Evolutionary conservation across 2,888 invertebrate genomes (phyloP), one percentile per base, ranked within the genome.

Genomic region (Xylota segnis): DNA sequence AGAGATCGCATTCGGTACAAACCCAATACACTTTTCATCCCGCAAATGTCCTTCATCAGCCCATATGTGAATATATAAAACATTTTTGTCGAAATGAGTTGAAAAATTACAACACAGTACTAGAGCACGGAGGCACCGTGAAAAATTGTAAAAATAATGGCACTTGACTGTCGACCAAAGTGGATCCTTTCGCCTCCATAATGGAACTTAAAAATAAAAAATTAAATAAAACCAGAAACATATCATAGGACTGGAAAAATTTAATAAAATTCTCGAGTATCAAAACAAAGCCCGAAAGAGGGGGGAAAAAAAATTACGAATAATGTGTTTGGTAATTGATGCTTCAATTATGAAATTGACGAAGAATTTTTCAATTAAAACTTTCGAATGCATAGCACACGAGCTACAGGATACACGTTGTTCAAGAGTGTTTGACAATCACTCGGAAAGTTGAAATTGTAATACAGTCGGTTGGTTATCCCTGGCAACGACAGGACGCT

Each of bases 31-130:
- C 23, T 23, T 40, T 40, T 40, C 52, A 63, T 27, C 29, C 5
- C 27, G 4, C 27, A 52, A 43, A 70, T 43, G 43, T 45, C 63
- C 61, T 74, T 65, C 43, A 54, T 63, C 52, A 52, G 18, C 59
- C 14, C 27, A 16, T 10, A 37, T 50, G 34, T 71, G 6, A 10
- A n/a, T 23, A 9, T 65, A 18, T n/a, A 37, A 37, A 59, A 27
- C 12, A 37, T n/a, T 52, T 52, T 37, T 18, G 14, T 27, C 16
- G 29, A 61, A 74, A 74, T 63, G 32, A 50, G 74, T 23, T 63
- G 14, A 45, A 63, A 63, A 43, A 63, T 32, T 37, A 43, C 43
- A 40, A 45, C 29, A 16, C 3, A 6, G 14, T 27, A 23, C 1
- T 0, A 4, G 47, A 14, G 27, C 23, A 29, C 3, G 5, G 14